Percentiles rank a stretch among this genome's conserved stretches.
Evolutionary conservation across 2,113 vertebrate species (phyloP).

Genomic region (Hippocampus barbouri): DNA sequence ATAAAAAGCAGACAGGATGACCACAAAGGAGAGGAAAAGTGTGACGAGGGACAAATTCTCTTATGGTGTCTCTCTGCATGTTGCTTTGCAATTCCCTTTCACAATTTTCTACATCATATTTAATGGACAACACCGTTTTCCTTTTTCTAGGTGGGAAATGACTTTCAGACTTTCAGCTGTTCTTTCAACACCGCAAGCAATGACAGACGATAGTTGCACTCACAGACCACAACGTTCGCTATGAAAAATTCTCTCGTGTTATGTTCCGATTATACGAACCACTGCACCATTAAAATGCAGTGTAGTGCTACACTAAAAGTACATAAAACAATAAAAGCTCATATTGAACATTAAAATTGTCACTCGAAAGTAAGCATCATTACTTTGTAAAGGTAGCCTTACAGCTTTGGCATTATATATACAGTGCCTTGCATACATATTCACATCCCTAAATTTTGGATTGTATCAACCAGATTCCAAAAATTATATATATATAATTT

Average conservation of each 20-base stretch:
- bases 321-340: neutral
- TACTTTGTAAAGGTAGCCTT: neutral
- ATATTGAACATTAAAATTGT: neutral
- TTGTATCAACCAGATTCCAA: no score
- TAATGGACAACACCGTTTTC: conserved; percentile 40
- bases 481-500: no score
- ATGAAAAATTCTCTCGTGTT: neutral
- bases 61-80: conserved; percentile 58
- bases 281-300: neutral
- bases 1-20: conserved; percentile 63
- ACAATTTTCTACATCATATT: conserved; percentile 30
- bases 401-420: neutral
- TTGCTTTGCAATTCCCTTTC: conserved; percentile 55
- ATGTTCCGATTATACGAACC: neutral
- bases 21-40: conserved; percentile 45
- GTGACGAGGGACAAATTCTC: conserved; percentile 47
- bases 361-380: neutral
- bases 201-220: neutral
- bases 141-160: conserved; percentile 27
- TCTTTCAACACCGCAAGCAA: neutral
- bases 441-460: no score
- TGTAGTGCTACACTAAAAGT: neutral
- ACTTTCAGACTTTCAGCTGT: neutral
- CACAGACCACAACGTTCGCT: neutral
- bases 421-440: no score